These are phyloP conservation scores for Loxodonta africana DNA, from an alignment of 2,113 vertebrate genomes.

Conservation along the genomic window DNA sequence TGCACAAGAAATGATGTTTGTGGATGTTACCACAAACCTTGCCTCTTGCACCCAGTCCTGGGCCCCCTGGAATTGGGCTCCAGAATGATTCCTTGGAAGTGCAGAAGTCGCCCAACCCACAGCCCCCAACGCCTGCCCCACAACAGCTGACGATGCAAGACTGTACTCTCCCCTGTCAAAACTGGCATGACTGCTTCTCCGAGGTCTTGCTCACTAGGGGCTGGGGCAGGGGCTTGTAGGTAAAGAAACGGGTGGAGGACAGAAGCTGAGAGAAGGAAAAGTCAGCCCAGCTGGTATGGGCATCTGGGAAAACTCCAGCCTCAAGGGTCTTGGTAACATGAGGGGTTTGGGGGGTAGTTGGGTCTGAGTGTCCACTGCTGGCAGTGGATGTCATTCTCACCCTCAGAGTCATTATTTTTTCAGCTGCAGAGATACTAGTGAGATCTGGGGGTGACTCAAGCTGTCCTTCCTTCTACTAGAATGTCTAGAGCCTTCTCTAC, in stretches of 20 bases:
- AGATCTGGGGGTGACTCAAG: conserved; percentile 13
- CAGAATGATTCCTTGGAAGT: not conserved
- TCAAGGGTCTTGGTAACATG: conserved; percentile 66
- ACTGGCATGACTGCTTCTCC: not conserved
- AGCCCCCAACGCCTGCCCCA: not conserved
- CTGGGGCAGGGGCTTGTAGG: not conserved
- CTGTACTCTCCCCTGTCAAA: not conserved
- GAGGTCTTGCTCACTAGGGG: conserved; percentile 4
- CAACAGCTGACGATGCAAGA: conserved; percentile 20
- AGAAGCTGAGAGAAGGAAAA: conserved; percentile 71
- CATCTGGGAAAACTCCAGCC: conserved; percentile 65
- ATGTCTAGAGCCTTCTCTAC: conserved; percentile 22
- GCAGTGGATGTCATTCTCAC: conserved; percentile 82
- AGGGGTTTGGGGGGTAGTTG: conserved; percentile 48
- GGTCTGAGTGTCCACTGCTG: conserved; percentile 87
- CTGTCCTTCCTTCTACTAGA: conserved; percentile 31
- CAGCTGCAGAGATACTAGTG: conserved; percentile 25
- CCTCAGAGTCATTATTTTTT: conserved; percentile 30
- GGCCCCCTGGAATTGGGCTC: conserved; percentile 5
- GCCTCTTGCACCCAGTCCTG: conserved; percentile 17
- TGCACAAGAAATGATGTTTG: conserved; percentile 46
- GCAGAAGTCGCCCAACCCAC: not conserved
- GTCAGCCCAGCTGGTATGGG: conserved; percentile 76
- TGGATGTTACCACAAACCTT: conserved; percentile 53
- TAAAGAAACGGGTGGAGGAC: conserved; percentile 61